Evolutionary conservation across 1,140 invertebrate genomes (phyloP).

Genomic region (Zaprionus inermis): DNA sequence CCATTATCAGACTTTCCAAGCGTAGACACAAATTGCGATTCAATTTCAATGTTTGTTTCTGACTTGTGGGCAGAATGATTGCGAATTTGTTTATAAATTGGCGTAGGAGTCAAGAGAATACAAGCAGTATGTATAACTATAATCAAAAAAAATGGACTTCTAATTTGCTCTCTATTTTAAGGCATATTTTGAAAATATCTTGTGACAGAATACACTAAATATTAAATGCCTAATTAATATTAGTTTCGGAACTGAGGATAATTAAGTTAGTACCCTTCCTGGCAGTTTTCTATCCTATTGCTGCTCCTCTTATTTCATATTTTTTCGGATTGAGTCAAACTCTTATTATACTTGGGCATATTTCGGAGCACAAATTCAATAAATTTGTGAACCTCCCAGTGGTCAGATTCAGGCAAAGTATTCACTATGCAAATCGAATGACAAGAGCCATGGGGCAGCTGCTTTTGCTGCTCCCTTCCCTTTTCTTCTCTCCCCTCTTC

Average conservation of each 20-base stretch:
- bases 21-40: conserved; percentile 50
- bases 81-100: conserved; percentile 38
- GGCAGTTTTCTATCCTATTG: not conserved
- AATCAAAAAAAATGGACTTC: not conserved
- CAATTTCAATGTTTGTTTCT: conserved; percentile 51
- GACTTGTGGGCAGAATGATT: conserved; percentile 27
- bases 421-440: conserved; percentile 77
- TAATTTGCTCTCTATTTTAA: not conserved
- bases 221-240: not conserved
- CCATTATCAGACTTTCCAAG: conserved; percentile 52
- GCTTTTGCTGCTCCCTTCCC: not conserved
- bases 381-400: conserved; percentile 53
- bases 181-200: not conserved
- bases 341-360: conserved; percentile 8
- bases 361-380: conserved; percentile 48
- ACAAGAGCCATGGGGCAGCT: conserved; percentile 59
- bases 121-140: not conserved
- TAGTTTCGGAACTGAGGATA: not conserved
- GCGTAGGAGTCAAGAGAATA: conserved; percentile 5
- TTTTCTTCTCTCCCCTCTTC: not conserved
- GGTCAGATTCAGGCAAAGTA: conserved; percentile 50
- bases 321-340: not conserved
- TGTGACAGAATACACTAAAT: not conserved
- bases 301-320: not conserved
- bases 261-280: not conserved